Percentiles rank a stretch among this genome's conserved stretches.
phyloP scores from a whole-genome alignment of 1,140 invertebrate species.

The Drosophila kepulauana region DNA sequence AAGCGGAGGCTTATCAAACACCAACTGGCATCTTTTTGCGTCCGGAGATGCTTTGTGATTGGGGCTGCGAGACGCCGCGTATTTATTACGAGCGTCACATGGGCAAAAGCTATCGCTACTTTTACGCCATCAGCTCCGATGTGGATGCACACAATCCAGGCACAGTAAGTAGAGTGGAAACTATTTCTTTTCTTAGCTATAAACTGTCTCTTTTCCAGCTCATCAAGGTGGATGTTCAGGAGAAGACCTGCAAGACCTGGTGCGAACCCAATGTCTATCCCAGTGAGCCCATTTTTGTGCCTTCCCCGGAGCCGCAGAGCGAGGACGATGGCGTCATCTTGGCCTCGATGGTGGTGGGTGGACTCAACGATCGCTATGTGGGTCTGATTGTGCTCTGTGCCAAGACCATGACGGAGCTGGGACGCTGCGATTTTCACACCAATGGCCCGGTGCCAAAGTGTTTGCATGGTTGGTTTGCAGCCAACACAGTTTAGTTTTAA shows the following conservation, averaged over 20 bases:
- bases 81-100: constrained; percentile 89
- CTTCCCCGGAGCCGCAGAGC: constrained; percentile 89
- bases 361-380: constrained; percentile 87
- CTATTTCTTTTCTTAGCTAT: neutral
- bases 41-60: constrained; percentile 89
- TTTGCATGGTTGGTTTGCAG: constrained; percentile 92
- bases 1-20: constrained; percentile 86
- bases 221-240: constrained; percentile 91
- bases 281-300: constrained; percentile 95
- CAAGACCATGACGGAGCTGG: constrained; percentile 89
- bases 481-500: constrained; percentile 48
- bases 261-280: constrained; percentile 91
- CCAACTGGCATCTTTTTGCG: constrained; percentile 86
- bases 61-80: constrained; percentile 93
- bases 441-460: constrained; percentile 91
- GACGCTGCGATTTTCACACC: constrained; percentile 89
- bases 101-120: constrained; percentile 91
- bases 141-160: constrained; percentile 93
- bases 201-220: constrained; percentile 87
- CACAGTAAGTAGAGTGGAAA: constrained; percentile 86
- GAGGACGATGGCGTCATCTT: constrained; percentile 92
- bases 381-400: constrained; percentile 90
- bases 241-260: constrained; percentile 89
- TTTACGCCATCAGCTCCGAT: constrained; percentile 95
- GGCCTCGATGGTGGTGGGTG: constrained; percentile 89